A percentile compares a stretch with the other conserved stretches of the same genome.
phyloP scores from a whole-genome alignment of 1,140 invertebrate species.

The Lethocerus indicus region DNA sequence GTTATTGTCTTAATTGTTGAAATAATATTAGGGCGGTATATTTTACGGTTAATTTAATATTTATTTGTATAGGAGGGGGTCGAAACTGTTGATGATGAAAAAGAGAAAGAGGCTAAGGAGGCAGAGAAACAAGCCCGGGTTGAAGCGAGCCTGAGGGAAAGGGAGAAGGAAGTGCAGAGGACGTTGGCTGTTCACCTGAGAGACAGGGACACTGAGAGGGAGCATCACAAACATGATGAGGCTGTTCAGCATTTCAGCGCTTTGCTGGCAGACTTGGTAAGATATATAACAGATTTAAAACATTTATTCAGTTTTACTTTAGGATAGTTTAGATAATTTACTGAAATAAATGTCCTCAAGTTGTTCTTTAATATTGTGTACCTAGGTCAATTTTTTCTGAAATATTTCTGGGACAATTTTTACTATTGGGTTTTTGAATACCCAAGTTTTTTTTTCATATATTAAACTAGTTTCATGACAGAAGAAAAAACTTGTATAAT shows the following conservation, averaged over 20 bases:
- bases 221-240: slow-evolving; percentile 90
- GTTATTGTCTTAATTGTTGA: no score
- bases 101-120: slow-evolving; percentile 44
- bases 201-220: slow-evolving; percentile 93
- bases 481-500: no score
- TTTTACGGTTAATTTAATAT: background rate
- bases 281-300: slow-evolving; percentile 6
- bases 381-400: no score
- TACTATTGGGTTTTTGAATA: no score
- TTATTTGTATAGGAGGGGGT: slow-evolving; percentile 27
- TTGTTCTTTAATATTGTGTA: no score
- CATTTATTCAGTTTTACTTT: background rate
- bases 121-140: slow-evolving; percentile 61
- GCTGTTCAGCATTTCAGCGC: slow-evolving; percentile 92
- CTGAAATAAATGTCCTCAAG: no score
- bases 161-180: slow-evolving; percentile 83
- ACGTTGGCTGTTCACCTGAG: slow-evolving; percentile 82
- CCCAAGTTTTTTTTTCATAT: no score
- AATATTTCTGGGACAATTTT: no score
- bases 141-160: slow-evolving; percentile 78
- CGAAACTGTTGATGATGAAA: slow-evolving; percentile 28
- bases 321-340: no score
- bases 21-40: no score
- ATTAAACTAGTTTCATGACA: no score
- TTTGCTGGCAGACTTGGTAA: slow-evolving; percentile 76